phyloP scores from a whole-genome alignment of 2,113 vertebrate species.

The Burhinus oedicnemus region DNA sequence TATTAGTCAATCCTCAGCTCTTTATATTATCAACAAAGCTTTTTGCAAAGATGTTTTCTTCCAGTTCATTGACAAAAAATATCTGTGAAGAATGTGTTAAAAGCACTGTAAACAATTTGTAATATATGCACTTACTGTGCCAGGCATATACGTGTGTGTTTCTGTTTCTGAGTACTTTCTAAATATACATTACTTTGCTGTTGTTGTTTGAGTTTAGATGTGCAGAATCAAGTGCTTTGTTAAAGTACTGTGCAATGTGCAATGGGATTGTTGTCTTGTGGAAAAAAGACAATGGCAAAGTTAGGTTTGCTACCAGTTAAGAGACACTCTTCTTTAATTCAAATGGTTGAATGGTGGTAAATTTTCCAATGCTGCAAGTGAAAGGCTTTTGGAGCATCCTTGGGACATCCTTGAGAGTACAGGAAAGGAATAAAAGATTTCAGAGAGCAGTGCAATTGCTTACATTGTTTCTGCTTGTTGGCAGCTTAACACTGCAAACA shows the following conservation, averaged over 20 bases:
- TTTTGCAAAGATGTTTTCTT: background rate
- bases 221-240: background rate
- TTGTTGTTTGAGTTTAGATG: background rate
- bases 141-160: background rate
- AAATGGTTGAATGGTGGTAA: background rate
- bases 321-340: background rate
- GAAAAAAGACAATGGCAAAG: background rate
- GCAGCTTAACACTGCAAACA: background rate
- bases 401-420: background rate
- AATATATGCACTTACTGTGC: background rate
- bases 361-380: background rate
- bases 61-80: background rate
- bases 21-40: background rate
- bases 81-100: background rate
- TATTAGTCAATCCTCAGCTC: background rate
- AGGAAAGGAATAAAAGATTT: background rate
- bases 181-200: background rate
- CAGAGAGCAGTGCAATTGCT: background rate
- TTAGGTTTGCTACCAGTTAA: background rate
- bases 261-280: background rate
- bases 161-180: background rate
- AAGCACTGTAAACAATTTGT: background rate
- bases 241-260: background rate
- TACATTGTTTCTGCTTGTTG: conserved; percentile 5
- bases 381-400: background rate